A percentile compares a stretch with the other conserved stretches of the same genome.
These are phyloP conservation scores for Probaryconus sp. DNA, from an alignment of 1,140 invertebrate species.

Conservation along the genomic window DNA sequence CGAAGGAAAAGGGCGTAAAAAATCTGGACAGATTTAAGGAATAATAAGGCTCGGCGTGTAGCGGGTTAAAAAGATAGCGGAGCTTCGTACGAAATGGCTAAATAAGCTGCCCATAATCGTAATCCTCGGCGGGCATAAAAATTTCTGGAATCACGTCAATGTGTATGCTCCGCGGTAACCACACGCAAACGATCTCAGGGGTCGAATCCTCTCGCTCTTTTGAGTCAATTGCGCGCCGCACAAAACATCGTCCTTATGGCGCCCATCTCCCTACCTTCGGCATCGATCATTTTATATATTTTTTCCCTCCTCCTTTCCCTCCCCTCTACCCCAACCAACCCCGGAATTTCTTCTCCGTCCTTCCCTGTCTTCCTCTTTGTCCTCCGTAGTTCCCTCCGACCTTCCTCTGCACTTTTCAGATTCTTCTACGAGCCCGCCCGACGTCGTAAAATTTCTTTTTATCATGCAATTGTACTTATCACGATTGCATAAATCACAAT, in stretches of 20 bases:
- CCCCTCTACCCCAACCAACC: not conserved
- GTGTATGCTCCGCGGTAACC: not conserved
- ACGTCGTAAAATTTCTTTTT: constrained; percentile 30
- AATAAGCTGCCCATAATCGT: not conserved
- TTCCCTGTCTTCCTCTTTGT: no score
- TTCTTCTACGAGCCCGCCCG: no score
- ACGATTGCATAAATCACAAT: constrained; percentile 51
- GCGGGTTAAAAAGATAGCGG: not conserved
- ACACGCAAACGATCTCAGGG: constrained; percentile 44
- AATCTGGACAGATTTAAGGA: no score
- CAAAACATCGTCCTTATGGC: constrained; percentile 17
- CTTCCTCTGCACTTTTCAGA: no score
- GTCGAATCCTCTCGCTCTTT: constrained; percentile 28
- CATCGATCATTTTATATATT: constrained; percentile 52
- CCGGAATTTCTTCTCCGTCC: no score
- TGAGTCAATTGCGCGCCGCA: constrained; percentile 22
- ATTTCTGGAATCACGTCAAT: constrained; percentile 11
- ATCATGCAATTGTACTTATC: constrained; percentile 45
- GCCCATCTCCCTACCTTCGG: constrained; percentile 30
- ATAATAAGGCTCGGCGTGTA: no score
- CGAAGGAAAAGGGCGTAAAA: no score
- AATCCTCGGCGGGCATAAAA: constrained; percentile 1
- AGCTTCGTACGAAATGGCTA: not conserved
- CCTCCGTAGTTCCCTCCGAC: no score
- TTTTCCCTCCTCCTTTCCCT: not conserved